Base-by-base conservation (phyloP, 2,113 vertebrate genomes). In the Notiomystis cincta region DNA sequence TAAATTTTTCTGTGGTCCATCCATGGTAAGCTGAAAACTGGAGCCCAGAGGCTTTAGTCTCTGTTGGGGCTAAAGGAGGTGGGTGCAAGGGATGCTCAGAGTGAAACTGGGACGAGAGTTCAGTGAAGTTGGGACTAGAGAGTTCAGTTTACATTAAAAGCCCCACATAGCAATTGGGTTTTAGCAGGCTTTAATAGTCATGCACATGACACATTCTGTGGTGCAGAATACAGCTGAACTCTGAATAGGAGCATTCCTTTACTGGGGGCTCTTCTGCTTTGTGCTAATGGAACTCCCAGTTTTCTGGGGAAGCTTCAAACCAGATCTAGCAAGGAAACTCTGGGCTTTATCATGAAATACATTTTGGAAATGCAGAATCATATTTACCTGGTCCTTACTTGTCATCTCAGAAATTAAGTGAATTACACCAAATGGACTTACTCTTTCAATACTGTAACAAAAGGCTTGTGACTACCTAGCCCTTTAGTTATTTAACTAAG, bases 41-140 rank as follows among this genome's bases (percentile, higher is more conserved):
- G 24, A 85, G 40, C 33, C 15, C 27, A 24, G 10, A 30, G 5
- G 8, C 44, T 57, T 54, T 20, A 67, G 38, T 64, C 31, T 91
- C 16, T n/a, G 0, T 3, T n/a, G 23, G 25, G 42, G 10, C 33
- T 70, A 27, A 45, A 73, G 56, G 42, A 45, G 24, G 7, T 30
- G 2, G 22, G 40, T 67, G 31, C 15, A 56, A 28, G 71, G 51
- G 47, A 40, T 38, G 44, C 13, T 67, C 40, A 13, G 33, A 72
- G 13, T 7, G 23, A 30, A 57, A 30, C 0, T 37, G 54, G 25
- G 13, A 37, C 20, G 27, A 37, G 21, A 4, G 1, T n/a, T n/a
- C n/a, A 72, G 13, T 7, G 23, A 30, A 57, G 33, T 0, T 37
- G 54, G 25, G 13, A 37, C 20, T 30, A 37, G 21, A 4, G 1